Evolutionary conservation across 1,140 invertebrate genomes (phyloP), one percentile per base, ranked within the genome.

Genomic region (Hesperophylax magnus): DNA sequence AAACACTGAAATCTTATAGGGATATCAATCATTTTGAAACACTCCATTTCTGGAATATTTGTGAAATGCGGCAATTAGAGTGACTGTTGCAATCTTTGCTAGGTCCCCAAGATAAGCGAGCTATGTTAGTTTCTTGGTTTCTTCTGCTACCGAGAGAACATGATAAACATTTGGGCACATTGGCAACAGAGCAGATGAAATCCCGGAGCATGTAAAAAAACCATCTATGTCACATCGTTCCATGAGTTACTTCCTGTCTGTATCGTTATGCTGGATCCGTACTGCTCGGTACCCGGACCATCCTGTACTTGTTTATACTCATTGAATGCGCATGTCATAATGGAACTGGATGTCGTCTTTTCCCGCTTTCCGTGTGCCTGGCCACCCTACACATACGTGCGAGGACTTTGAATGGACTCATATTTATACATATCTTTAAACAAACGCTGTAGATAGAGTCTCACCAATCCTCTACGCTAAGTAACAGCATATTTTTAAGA

Each of bases 281-380:
- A 47, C 39, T 47, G 39, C 39, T 47, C 39, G 39, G 58, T 61
- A 61, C 63, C 24, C 63, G 24, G 3, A 47, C 39, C 63, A 67
- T 27, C 24, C 63, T 47, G n/a, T 61, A 61, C 17, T 31, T 67
- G 24, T 72, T 47, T 52, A 47, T 47, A 75, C 60, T 78, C 18
- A 78, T 67, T 65, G 76, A 39, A 78, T 83, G 82, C 79, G 82
- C 82, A 83, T 83, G 82, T 79, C 71, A 81, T 69, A 63, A 60
- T 79, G 71, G 58, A 74, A 79, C 65, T 83, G 75, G 75, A 79
- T 83, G 82, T 83, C 82, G 80, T 83, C 79, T 83, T 75, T 71
- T 76, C 54, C 75, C 47, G 82, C 82, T 83, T 83, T 83, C 79
- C 82, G 69, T 83, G 79, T 83, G 77, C 82, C 82, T 81, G 22